Evolutionary conservation across 92 coral and sea anemone species (phyloP).

Genomic region (Pocillopora meandrina): DNA sequence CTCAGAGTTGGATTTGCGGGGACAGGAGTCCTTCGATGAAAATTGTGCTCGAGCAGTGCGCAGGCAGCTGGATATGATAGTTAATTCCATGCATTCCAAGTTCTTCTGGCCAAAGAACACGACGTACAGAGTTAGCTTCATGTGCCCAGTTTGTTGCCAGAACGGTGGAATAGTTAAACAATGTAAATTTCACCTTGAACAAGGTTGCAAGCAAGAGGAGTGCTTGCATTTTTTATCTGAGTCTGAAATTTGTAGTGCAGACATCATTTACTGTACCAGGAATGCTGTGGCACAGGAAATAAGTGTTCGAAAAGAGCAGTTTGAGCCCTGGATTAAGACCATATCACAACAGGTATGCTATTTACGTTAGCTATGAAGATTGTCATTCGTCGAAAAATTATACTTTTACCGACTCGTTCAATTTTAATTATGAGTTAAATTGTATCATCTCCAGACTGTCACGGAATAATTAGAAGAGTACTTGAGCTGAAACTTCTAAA

Average conservation of each 20-base stretch:
- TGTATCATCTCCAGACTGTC: too few species aligned
- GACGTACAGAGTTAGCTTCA: conserved; percentile 23
- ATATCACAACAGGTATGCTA: too few species aligned
- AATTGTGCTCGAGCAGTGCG: conserved; percentile 19
- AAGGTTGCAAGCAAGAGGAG: conserved; percentile 26
- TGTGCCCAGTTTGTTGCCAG: conserved; percentile 50
- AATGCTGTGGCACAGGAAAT: too few species aligned
- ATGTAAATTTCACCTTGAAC: conserved; percentile 7
- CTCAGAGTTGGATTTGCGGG: background rate
- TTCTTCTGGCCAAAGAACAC: conserved; percentile 41
- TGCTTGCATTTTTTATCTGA: conserved; percentile 41
- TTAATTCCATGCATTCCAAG: conserved; percentile 37
- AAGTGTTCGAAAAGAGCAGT: too few species aligned
- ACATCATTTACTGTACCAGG: too few species aligned
- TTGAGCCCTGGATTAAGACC: too few species aligned
- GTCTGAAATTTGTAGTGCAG: background rate
- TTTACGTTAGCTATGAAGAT: too few species aligned
- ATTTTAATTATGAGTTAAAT: too few species aligned
- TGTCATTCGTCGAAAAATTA: too few species aligned
- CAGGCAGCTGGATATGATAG: conserved; percentile 21
- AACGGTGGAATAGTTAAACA: background rate
- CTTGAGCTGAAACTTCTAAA: too few species aligned
- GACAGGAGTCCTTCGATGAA: background rate
- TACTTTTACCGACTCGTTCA: too few species aligned
- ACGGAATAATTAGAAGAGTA: too few species aligned